Conservation (phyloP, 2,888 invertebrate genomes). For the Prosopocoilus inquinatus region DNA sequence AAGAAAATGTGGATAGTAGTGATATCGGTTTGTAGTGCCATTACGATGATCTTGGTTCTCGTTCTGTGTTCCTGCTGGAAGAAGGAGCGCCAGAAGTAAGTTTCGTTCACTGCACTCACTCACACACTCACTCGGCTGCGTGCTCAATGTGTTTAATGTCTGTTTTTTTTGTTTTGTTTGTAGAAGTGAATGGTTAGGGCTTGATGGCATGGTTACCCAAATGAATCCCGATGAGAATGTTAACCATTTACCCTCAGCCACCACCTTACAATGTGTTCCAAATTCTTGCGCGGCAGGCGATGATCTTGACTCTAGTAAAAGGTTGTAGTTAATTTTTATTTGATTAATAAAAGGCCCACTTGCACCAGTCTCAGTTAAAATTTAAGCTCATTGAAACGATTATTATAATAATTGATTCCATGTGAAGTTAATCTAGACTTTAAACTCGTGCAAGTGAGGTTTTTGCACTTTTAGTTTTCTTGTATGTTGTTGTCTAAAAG, state of each 20-base stretch:
- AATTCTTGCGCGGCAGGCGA: conserved; percentile 22
- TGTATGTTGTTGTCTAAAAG: conserved; percentile 10
- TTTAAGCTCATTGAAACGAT: no score
- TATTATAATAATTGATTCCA: no score
- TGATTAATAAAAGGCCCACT: background rate
- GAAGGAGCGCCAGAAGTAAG: conserved; percentile 47
- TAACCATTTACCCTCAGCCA: conserved; percentile 50
- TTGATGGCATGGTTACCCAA: conserved; percentile 71
- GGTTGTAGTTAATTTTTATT: conserved; percentile 36
- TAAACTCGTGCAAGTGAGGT: no score
- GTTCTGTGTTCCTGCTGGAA: conserved; percentile 48
- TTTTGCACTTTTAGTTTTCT: conserved; percentile 29
- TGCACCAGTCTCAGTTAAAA: background rate
- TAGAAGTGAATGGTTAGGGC: conserved; percentile 69
- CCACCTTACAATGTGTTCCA: conserved; percentile 30
- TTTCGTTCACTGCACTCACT: conserved; percentile 14
- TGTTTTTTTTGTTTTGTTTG: no score
- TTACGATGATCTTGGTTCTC: conserved; percentile 41
- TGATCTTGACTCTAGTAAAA: conserved; percentile 43
- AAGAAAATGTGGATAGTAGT: conserved; percentile 29
- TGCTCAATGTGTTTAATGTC: conserved; percentile 22
- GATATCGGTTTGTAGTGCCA: conserved; percentile 36
- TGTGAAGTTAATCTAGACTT: no score
- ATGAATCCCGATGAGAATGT: conserved; percentile 66
- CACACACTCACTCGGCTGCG: no score